Evolutionary conservation across 1,140 invertebrate genomes (phyloP).

Genomic region (Helicoverpa armigera): DNA sequence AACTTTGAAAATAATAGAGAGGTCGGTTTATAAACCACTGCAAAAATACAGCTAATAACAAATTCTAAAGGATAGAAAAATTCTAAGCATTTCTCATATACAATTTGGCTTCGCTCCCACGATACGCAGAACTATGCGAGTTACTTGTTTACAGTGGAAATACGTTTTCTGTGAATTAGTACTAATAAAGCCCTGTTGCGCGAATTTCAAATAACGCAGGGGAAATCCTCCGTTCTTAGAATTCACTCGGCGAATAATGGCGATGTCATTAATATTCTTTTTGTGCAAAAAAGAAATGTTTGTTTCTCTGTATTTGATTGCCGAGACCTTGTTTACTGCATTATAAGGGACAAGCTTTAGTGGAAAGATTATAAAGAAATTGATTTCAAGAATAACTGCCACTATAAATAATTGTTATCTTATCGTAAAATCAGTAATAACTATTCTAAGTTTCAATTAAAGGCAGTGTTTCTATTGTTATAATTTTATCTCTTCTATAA

Average conservation of each 20-base stretch:
- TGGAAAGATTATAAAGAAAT: neutral
- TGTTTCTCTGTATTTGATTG: conserved; percentile 3
- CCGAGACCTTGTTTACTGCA: neutral
- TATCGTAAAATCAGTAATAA: neutral
- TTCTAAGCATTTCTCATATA: neutral
- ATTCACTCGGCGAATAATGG: conserved; percentile 21
- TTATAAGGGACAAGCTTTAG: no score
- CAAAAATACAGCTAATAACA: no score
- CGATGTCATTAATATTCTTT: conserved; percentile 10
- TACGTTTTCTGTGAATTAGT: conserved; percentile 36
- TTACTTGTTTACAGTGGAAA: conserved; percentile 38
- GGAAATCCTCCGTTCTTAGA: conserved; percentile 34
- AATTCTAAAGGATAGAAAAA: neutral
- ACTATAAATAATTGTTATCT: neutral
- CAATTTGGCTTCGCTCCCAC: conserved; percentile 43
- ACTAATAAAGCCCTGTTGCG: conserved; percentile 36
- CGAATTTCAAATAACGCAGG: conserved; percentile 36
- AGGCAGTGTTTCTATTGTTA: no score
- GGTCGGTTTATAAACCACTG: no score
- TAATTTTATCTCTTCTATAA: no score
- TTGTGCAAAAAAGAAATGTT: neutral
- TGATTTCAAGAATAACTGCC: neutral
- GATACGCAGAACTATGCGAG: conserved; percentile 30
- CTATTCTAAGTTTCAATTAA: no score
- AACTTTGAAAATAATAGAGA: no score